Base-by-base conservation (phyloP, 1,140 invertebrate species). In the Gryllus bimaculatus region DNA sequence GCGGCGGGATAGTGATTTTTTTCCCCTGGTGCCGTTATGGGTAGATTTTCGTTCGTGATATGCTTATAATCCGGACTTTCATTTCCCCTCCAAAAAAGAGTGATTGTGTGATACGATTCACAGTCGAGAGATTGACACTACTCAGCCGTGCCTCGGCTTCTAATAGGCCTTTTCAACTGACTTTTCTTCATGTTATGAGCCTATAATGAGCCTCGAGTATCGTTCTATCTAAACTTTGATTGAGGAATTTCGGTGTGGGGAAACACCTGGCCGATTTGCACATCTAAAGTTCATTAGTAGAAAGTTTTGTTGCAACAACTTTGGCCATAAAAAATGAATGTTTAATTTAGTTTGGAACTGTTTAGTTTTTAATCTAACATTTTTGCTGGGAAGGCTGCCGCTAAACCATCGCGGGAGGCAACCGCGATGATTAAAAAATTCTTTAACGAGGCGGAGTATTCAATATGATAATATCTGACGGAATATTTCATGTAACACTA, bases 321-420 rank as follows among this genome's bases (percentile, higher is more conserved):
- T 66, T 66, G 54, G 54, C 54, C 54, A 66, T 66, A 66, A 66
- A 66, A 66, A 66, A 66, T 66, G 54, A 66, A 66, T 66, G 54
- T 66, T 66, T 66, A 66, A 66, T 66, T 66, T 66, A 66, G 54
- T 66, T 66, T 10, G 54, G 54, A 66, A 66, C 54, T 66, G 54
- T 66, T 66, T 66, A 66, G 54, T 66, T 66, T 66, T 66, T 66
- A 66, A 66, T 66, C 54, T 66, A 66, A 66, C 54, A 66, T 66
- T 66, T 66, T 66, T 66, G 54, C 54, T 18, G 10, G 18, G 10
- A 66, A 66, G 54, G 18, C 54, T 18, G 54, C 54, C 10, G 54
- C 54, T 18, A 18, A 66, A 18, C 54, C 54, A 66, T 66, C 54
- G 54, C 54, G 54, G 18, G 54, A 66, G 54, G 18, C 10, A 66